A percentile compares a stretch with the other conserved stretches of the same genome.
Evolutionary conservation across 2,113 vertebrate genomes (phyloP).

Genomic region (Macquaria ambigua): DNA sequence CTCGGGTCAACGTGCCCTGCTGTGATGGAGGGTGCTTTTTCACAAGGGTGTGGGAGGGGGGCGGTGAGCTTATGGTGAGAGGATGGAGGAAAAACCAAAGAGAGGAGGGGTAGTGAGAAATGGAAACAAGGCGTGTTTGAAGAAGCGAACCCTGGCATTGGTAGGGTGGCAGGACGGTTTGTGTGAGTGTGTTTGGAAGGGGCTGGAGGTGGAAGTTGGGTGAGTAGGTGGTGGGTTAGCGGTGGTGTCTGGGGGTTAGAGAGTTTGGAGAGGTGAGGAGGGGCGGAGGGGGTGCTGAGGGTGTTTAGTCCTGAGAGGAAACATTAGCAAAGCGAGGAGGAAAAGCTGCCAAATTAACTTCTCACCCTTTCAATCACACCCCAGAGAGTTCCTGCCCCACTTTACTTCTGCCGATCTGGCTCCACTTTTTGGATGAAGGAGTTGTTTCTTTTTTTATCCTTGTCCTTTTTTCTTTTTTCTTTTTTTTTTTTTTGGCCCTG

Average conservation of each 20-base stretch:
- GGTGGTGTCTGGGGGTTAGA: slow-evolving; percentile 50
- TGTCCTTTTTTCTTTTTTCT: slow-evolving; percentile 38
- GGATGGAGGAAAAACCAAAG: slow-evolving; percentile 65
- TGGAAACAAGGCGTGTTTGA: slow-evolving; percentile 74
- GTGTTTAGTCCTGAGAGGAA: slow-evolving; percentile 90
- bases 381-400: slow-evolving; percentile 95
- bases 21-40: slow-evolving; percentile 90
- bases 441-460: slow-evolving; percentile 53
- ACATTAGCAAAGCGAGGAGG: slow-evolving; percentile 98
- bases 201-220: slow-evolving; percentile 53
- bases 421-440: slow-evolving; percentile 79
- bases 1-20: slow-evolving; percentile 96
- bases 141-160: slow-evolving; percentile 71
- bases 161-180: slow-evolving; percentile 27
- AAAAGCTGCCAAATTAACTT: slow-evolving; percentile 99
- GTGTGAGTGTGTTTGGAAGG: slow-evolving; percentile 16
- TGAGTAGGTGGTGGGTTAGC: slow-evolving; percentile 80
- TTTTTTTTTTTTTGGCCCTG: slow-evolving; percentile 72
- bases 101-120: slow-evolving; percentile 65
- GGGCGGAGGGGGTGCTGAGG: slow-evolving; percentile 75
- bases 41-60: slow-evolving; percentile 68
- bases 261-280: slow-evolving; percentile 77
- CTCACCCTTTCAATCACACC: slow-evolving; percentile 99
- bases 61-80: slow-evolving; percentile 53
- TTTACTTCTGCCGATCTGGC: slow-evolving; percentile 90